These are phyloP conservation scores for Spondyliosoma cantharus DNA, from an alignment of 2,797 vertebrate species.

Conservation along the genomic window DNA sequence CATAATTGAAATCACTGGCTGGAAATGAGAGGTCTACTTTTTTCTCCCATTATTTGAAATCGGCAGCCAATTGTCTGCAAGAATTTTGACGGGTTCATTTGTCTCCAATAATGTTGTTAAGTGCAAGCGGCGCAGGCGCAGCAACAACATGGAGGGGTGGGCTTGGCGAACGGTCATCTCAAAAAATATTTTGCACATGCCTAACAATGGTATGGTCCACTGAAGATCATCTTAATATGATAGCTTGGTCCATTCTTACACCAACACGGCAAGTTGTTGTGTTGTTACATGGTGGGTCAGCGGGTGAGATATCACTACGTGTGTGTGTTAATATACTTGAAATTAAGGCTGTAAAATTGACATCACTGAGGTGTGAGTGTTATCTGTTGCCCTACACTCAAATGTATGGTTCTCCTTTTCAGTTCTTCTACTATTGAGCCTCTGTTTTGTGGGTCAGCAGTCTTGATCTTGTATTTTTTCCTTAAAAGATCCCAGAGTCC, in stretches of 20 bases:
- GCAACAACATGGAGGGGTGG: not conserved
- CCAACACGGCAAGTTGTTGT: not conserved
- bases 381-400: not conserved
- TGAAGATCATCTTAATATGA: no score
- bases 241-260: not conserved
- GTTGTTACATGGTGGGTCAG: no score
- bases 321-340: not conserved
- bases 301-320: not conserved
- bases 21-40: not conserved
- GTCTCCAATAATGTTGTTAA: not conserved
- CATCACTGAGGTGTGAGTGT: not conserved
- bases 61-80: not conserved
- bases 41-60: slow-evolving; percentile 1
- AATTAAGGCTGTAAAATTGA: not conserved
- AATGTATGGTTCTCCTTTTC: not conserved
- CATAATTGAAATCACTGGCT: rapidly evolving
- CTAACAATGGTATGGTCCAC: no score
- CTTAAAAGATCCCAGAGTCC: not conserved
- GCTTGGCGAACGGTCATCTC: not conserved
- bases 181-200: not conserved
- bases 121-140: not conserved
- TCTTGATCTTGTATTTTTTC: not conserved
- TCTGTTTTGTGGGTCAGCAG: slow-evolving; percentile 5
- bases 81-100: not conserved
- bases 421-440: not conserved